Base-by-base conservation (phyloP, 2,888 invertebrate genomes). In the Tenthredo livida region DNA sequence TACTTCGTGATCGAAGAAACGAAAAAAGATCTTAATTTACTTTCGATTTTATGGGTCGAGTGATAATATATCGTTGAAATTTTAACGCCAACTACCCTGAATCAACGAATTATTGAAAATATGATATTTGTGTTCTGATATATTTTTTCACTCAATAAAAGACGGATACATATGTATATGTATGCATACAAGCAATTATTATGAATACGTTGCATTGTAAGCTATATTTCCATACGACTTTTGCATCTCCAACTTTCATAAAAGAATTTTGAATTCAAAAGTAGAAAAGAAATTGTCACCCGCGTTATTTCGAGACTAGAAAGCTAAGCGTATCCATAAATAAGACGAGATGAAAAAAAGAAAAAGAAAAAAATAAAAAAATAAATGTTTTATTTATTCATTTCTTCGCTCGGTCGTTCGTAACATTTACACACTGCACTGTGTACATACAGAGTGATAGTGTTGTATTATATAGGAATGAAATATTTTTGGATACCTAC, bases 401-500 rank as follows among this genome's bases (percentile, higher is more conserved):
- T 50, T 50, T 50, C 17, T 50, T 50, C 17, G 17, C n/a, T n/a
- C 6, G 15, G 5, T n/a, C 50, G 17, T 50, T n/a, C 50, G 17
- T 50, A 50, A 17, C 17, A 6, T n/a, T 50, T 50, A n/a, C 17
- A 50, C 50, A n/a, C 50, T 50, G 54, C 54, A 50, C 50, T 7
- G 7, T 50, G n/a, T 61, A 25, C n/a, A n/a, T 61, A 12, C 25
- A 25, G 4, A 61, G 21, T 61, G 61, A 61, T 61, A 10, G 25
- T 12, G 61, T 61, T 61, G 54, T 54, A 54, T 61, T 61, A 61
- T 25, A 25, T 25, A 25, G 61, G 25, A 61, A 47, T 47, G 21
- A 75, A 33, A 78, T 33, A 78, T 78, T 33, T 78, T 78, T 29
- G 50, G 54, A 54, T 25, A 47, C 17, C 50, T 33, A 78, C 54